Evolutionary conservation across 2,888 invertebrate genomes (phyloP).

Genomic region (Eubasilissa splendida): DNA sequence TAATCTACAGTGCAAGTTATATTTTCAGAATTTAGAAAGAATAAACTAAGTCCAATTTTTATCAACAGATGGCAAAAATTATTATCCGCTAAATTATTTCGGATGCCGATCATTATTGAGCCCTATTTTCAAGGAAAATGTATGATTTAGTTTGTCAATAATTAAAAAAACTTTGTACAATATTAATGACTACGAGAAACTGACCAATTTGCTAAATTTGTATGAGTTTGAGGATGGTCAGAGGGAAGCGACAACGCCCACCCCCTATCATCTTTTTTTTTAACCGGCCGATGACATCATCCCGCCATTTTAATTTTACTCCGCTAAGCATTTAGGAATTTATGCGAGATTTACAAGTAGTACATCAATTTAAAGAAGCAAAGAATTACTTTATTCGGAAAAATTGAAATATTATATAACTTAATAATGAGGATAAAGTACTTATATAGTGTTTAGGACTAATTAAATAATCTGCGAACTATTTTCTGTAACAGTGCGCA

Average conservation of each 20-base stretch:
- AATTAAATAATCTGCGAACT: constrained; percentile 32
- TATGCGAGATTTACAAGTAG: constrained; percentile 5
- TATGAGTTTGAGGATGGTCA: constrained; percentile 12
- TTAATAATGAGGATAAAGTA: background rate
- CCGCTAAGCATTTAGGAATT: constrained; percentile 18
- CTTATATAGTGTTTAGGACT: background rate
- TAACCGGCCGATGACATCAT: constrained; percentile 57
- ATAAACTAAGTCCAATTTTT: too few relatives aligned
- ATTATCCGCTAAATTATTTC: too few relatives aligned
- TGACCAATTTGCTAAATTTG: background rate
- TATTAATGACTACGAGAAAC: too few relatives aligned
- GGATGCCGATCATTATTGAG: too few relatives aligned
- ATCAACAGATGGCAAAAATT: too few relatives aligned
- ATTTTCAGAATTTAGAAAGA: too few relatives aligned
- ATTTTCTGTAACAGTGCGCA: constrained; percentile 44
- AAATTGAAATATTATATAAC: background rate
- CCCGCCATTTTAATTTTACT: constrained; percentile 53
- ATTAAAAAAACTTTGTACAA: too few relatives aligned
- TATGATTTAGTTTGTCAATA: too few relatives aligned
- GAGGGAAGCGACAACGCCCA: constrained; percentile 55
- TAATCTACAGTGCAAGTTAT: too few relatives aligned
- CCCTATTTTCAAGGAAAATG: too few relatives aligned
- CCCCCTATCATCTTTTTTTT: constrained; percentile 51
- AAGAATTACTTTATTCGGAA: background rate
- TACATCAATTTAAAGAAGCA: too few relatives aligned